phyloP scores from a whole-genome alignment of 2,797 vertebrate species.

The Chelon auratus region DNA sequence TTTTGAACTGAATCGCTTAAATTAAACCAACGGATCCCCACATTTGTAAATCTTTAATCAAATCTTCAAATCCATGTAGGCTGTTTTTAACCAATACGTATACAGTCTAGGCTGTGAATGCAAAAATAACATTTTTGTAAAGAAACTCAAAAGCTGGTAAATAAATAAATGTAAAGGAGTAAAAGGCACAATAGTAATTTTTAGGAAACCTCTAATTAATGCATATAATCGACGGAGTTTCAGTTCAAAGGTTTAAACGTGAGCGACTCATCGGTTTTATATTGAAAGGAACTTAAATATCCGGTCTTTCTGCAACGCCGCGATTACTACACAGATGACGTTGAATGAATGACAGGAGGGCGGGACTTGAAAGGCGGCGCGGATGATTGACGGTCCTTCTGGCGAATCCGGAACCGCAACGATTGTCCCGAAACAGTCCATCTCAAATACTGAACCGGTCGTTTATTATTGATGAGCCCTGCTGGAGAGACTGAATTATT shows the following conservation, averaged over 20 bases:
- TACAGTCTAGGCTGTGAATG: too few species aligned
- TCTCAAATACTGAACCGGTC: constrained; percentile 61
- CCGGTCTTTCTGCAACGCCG: constrained; percentile 3
- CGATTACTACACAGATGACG: constrained; percentile 34
- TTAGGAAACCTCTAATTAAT: not conserved
- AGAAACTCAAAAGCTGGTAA: too few species aligned
- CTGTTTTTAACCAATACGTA: too few species aligned
- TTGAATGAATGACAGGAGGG: constrained; percentile 67
- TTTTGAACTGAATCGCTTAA: too few species aligned
- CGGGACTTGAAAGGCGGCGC: constrained; percentile 4
- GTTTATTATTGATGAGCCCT: constrained; percentile 77
- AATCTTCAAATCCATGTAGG: too few species aligned
- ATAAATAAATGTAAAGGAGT: too few species aligned
- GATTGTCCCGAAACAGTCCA: constrained; percentile 51
- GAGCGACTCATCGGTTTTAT: constrained; percentile 13
- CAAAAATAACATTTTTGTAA: too few species aligned
- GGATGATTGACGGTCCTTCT: constrained; percentile 43
- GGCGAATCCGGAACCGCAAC: constrained; percentile 51
- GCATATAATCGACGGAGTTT: not conserved
- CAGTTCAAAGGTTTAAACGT: not conserved
- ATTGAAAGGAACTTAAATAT: constrained; percentile 16
- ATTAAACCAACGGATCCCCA: too few species aligned
- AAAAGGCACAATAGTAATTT: too few species aligned
- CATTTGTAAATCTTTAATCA: too few species aligned
- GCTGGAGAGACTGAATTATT: constrained; percentile 80